Percentiles rank a stretch among this genome's conserved stretches.
Conservation (phyloP, 2,797 vertebrate genomes). For the Carduelis carduelis region DNA sequence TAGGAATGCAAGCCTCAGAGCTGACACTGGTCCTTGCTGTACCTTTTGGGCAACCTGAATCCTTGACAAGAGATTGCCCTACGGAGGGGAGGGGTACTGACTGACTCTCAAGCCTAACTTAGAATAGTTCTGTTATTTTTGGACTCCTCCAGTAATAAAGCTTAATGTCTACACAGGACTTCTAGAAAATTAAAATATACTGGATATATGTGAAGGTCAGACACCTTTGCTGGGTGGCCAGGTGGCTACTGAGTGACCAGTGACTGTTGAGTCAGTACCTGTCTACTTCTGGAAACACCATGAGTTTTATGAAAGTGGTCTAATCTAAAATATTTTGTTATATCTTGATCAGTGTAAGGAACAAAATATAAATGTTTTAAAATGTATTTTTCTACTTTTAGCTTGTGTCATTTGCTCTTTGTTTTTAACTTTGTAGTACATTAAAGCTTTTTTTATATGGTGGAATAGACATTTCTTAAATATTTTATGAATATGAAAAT, state of each 20-base stretch:
- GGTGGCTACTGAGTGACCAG: background rate
- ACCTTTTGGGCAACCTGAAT: background rate
- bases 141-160: background rate
- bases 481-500: constrained; percentile 8
- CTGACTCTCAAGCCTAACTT: background rate
- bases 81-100: background rate
- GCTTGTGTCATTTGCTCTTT: constrained; percentile 67
- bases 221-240: background rate
- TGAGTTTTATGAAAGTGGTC: constrained; percentile 21
- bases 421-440: constrained; percentile 67
- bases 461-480: constrained; percentile 70
- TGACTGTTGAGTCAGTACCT: background rate
- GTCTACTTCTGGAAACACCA: constrained; percentile 27
- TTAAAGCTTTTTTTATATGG: constrained; percentile 73
- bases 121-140: background rate
- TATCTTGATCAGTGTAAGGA: constrained; percentile 57
- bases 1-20: background rate
- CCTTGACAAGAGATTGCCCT: background rate
- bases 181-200: background rate
- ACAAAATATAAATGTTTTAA: constrained; percentile 54
- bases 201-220: background rate
- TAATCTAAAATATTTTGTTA: constrained; percentile 53
- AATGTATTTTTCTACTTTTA: constrained; percentile 75
- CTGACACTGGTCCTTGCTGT: background rate
- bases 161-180: background rate